phyloP scores from a whole-genome alignment of 2,113 vertebrate genomes.

The Barbus barbus region DNA sequence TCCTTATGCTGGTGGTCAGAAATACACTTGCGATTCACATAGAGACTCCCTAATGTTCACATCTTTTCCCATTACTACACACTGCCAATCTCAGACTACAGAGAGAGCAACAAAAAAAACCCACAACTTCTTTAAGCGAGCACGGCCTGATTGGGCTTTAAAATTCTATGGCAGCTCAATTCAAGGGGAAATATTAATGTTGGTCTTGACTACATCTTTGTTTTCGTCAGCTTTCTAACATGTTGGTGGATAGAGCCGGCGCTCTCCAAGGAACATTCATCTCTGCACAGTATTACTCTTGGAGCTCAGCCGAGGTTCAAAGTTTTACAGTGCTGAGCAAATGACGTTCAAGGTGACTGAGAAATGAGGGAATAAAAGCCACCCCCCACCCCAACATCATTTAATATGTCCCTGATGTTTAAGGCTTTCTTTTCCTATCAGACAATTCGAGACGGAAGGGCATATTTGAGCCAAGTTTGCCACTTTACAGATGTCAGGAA shows the following conservation, averaged over 20 bases:
- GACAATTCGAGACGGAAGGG: background rate
- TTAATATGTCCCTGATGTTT: constrained; percentile 28
- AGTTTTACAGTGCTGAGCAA: constrained; percentile 28
- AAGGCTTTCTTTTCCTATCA: constrained; percentile 18
- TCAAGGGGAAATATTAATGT: constrained; percentile 38
- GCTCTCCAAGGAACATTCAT: background rate
- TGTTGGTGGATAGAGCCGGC: background rate
- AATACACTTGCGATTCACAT: constrained; percentile 25
- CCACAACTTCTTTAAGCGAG: background rate
- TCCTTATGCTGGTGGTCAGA: background rate
- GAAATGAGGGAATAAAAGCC: constrained; percentile 15
- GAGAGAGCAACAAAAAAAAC: background rate
- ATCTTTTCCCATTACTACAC: background rate
- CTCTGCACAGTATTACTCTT: background rate
- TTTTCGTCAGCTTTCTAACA: constrained; percentile 12
- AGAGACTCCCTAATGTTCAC: constrained; percentile 34
- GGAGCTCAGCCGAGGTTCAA: constrained; percentile 15
- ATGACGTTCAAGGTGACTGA: constrained; percentile 24
- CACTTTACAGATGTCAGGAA: constrained; percentile 16
- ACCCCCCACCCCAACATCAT: background rate
- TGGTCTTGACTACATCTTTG: constrained; percentile 5
- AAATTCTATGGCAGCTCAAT: constrained; percentile 21
- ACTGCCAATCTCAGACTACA: background rate
- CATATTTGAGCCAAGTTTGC: background rate
- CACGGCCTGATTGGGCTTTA: background rate